Conservation (phyloP, 2,113 vertebrate genomes). For the Neofelis nebulosa region DNA sequence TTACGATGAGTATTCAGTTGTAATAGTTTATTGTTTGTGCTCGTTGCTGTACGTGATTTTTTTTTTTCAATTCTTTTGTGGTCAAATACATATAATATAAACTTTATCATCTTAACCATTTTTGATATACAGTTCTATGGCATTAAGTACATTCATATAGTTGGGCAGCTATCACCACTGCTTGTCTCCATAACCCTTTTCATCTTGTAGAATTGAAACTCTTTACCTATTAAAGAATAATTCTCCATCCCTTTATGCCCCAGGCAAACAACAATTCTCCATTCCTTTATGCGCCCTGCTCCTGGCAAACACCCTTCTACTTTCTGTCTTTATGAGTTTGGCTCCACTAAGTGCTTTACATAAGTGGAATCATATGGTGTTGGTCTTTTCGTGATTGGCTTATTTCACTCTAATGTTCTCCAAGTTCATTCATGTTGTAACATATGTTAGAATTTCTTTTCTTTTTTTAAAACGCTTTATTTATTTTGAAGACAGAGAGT, state of each 20-base stretch:
- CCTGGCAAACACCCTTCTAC: not conserved
- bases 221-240: not conserved
- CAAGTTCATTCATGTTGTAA: not conserved
- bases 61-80: not conserved
- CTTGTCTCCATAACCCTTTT: not conserved
- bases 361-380: not conserved
- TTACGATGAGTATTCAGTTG: not conserved
- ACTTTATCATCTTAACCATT: not conserved
- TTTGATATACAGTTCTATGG: not conserved
- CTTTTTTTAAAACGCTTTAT: not conserved
- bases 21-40: not conserved
- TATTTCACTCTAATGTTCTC: not conserved
- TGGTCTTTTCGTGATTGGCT: not conserved
- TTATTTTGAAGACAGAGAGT: too few relatives aligned
- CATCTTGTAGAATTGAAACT: not conserved
- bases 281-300: fast-evolving
- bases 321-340: not conserved
- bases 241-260: fast-evolving
- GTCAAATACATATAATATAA: not conserved
- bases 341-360: not conserved
- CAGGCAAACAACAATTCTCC: not conserved
- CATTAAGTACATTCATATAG: not conserved
- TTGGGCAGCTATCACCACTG: not conserved
- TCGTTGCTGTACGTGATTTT: not conserved
- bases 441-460: not conserved